Evolutionary conservation across 2,113 vertebrate genomes (phyloP), one percentile per base, ranked within the genome.

Genomic region (Anarrhichthys ocellatus): DNA sequence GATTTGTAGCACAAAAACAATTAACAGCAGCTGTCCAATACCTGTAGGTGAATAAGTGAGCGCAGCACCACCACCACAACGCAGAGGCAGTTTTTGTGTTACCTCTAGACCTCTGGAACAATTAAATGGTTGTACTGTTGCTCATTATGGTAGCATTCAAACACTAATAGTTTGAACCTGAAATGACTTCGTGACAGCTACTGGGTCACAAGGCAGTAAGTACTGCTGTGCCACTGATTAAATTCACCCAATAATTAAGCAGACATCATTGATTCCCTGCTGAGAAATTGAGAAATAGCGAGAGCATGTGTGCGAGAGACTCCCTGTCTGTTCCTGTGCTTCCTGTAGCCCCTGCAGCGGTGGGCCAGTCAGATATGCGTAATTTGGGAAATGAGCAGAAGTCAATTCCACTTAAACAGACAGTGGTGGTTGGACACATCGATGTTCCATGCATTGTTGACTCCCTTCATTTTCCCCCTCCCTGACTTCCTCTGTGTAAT

Each of bases 161-260:
- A 74, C 80, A 82, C 84, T 81, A 80, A 90, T 76, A 70, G 80
- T 78, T 90, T 78, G 86, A 90, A 92, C 86, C 72, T 15, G 56
- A 64, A 92, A 94, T 92, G 75, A 91, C 91, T 92, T 93, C 88
- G 76, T 93, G 91, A 94, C 91, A 88, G 91, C 90, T 89, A 82
- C 81, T 78, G 90, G 93, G 89, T 94, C 93, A 92, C 89, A 86
- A 87, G 88, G 89, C 88, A 93, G 92, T 95, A 94, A 93, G 93
- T 93, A 94, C 91, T 90, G 92, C 92, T 89, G 92, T 87, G 91
- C 74, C 29, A 69, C 91, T 95, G 93, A 96, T 95, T 95, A 92
- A 93, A 94, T 95, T 94, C 90, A 89, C 87, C 90, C 93, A 95
- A 93, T 95, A 94, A 95, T 95, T 96, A 95, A 94, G 93, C 94